phyloP scores from a whole-genome alignment of 2,797 vertebrate genomes.

The Spheniscus humboldti region DNA sequence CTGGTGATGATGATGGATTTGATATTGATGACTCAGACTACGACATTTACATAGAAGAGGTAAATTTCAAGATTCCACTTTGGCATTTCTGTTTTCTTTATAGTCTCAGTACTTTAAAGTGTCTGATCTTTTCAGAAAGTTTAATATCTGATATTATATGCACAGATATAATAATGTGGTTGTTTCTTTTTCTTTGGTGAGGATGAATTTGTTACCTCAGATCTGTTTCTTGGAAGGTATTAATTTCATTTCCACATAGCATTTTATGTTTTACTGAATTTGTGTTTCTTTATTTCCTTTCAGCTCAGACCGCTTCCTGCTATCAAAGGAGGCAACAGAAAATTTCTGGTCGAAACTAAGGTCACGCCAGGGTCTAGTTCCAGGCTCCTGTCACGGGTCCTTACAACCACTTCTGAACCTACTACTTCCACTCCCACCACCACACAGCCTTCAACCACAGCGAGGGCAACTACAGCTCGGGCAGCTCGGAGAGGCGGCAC shows the following conservation, averaged over 20 bases:
- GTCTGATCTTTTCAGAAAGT: not conserved
- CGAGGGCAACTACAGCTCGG: not conserved
- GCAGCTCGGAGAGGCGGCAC: slow-evolving; percentile 18
- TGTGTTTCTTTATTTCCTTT: not conserved
- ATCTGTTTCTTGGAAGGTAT: not conserved
- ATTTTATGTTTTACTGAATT: not conserved
- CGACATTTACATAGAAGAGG: slow-evolving; percentile 91
- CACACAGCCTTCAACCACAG: not conserved
- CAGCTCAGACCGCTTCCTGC: slow-evolving; percentile 85
- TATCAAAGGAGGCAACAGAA: slow-evolving; percentile 74
- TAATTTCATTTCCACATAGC: not conserved
- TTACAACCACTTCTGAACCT: slow-evolving; percentile 40
- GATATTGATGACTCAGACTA: slow-evolving; percentile 88
- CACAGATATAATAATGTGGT: not conserved
- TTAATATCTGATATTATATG: not conserved
- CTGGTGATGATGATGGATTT: slow-evolving; percentile 80
- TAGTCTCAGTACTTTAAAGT: not conserved
- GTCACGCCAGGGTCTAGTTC: slow-evolving; percentile 61
- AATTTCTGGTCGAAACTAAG: slow-evolving; percentile 79
- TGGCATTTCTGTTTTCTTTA: not conserved
- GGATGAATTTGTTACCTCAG: not conserved
- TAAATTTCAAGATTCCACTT: slow-evolving; percentile 53
- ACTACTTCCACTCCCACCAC: not conserved
- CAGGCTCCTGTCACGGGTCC: slow-evolving; percentile 33
- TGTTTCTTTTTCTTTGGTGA: not conserved